Percentiles rank a stretch among this genome's conserved stretches.
These are phyloP conservation scores for Pangasius mekongensis DNA, from an alignment of 2,797 vertebrate genomes.

Conservation along the genomic window DNA sequence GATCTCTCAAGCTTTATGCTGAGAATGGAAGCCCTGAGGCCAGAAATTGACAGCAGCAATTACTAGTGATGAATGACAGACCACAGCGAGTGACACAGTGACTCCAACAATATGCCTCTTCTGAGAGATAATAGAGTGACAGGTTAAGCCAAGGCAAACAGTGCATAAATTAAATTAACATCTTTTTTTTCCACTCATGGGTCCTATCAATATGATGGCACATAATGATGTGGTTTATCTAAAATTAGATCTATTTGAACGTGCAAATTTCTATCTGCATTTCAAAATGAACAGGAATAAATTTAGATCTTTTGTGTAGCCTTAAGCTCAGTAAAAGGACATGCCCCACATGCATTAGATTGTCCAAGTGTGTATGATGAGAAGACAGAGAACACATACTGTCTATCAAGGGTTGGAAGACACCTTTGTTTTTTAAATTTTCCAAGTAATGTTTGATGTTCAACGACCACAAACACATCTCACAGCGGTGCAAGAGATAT, in stretches of 20 bases:
- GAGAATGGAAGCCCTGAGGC: constrained; percentile 8
- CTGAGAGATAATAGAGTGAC: constrained; percentile 16
- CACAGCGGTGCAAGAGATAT: neutral
- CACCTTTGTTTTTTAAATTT: neutral
- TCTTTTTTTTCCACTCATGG: neutral
- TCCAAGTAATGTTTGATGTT: neutral
- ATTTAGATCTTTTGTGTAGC: neutral
- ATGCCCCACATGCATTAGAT: neutral
- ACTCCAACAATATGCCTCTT: constrained; percentile 28
- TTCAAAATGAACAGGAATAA: constrained; percentile 3
- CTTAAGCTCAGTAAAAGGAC: neutral
- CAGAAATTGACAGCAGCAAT: constrained; percentile 34
- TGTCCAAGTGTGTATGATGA: neutral
- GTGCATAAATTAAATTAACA: constrained; percentile 34
- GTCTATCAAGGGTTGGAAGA: neutral
- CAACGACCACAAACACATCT: neutral
- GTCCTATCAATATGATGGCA: neutral
- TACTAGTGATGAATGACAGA: constrained; percentile 37
- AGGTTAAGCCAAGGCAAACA: constrained; percentile 27
- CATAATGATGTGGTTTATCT: constrained; percentile 20
- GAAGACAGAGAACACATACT: neutral
- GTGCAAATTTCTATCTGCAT: neutral
- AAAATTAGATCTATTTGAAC: constrained; percentile 15
- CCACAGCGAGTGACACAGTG: constrained; percentile 13
- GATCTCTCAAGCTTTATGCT: neutral